Base-by-base conservation (phyloP, 2,113 vertebrate genomes). In the Dromiciops gliroides region DNA sequence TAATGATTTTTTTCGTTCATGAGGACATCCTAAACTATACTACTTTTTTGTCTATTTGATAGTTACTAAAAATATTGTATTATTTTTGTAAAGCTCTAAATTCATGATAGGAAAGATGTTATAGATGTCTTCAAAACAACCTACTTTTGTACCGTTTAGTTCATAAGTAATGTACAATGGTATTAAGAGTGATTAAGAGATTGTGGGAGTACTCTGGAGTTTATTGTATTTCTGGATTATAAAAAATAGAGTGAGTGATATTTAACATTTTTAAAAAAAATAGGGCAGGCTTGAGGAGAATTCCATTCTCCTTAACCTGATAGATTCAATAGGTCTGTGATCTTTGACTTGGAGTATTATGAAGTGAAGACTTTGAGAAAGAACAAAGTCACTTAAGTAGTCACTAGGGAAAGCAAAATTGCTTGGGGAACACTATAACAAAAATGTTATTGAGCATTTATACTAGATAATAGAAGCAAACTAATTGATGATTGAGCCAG, bases 41-140 rank as follows among this genome's bases (percentile, higher is more conserved):
- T 7, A 6, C 16, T 3, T 83, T 75, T 44, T n/a, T 16, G n/a
- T 67, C 37, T 37, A 67, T 31, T 75, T 44, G 19, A 23, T n/a
- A 44, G 67, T 44, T 83, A 8, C 67, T 83, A 44, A 83, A 83
- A 83, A 23, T 44, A 6, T n/a, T 75, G 37, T 83, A 93, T 50
- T 26, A 48, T 96, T 94, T 93, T 92, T 44, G 94, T 67, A 91
- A 95, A 91, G 24, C 8, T 23, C n/a, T 83, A 44, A 83, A 83
- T 83, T 83, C 67, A 22, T 83, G 16, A 83, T 83, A 83, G 67
- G 8, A 44, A 83, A 83, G 37, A 19, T 75, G 16, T n/a, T 16
- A n/a, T 19, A n/a, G 67, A 75, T n/a, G 37, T 83, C 67, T 44
- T 83, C 5, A 16, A 22, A 83, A n/a, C 19, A 83, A 22, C 8